Conservation (phyloP, 2,113 vertebrate species). For the Emydocephalus ijimae region DNA sequence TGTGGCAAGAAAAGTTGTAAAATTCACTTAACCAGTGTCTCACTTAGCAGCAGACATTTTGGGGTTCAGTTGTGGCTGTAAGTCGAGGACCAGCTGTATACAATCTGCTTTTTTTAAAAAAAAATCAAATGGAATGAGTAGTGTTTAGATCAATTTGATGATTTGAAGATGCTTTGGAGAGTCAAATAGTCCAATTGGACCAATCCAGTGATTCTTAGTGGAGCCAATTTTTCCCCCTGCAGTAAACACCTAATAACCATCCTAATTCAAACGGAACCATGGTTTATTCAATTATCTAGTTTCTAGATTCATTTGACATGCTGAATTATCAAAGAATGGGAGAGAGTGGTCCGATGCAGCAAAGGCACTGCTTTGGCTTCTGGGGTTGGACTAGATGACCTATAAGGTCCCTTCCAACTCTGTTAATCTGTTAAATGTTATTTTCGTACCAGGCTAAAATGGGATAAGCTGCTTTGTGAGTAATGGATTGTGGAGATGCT, state of each 20-base stretch:
- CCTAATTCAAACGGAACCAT: not conserved
- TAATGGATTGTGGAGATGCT: not conserved
- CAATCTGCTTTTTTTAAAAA: no score
- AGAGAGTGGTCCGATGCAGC: not conserved
- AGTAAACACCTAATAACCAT: not conserved
- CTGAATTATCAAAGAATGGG: not conserved
- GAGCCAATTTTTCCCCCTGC: not conserved
- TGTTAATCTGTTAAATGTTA: not conserved
- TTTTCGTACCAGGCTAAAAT: not conserved
- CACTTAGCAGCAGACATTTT: no score
- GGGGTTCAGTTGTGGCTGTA: no score
- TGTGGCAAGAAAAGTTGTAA: no score
- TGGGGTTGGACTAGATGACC: no score
- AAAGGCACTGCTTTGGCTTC: not conserved
- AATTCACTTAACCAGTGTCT: no score
- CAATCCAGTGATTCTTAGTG: not conserved
- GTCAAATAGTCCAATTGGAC: not conserved
- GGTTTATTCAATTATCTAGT: not conserved
- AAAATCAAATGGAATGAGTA: not conserved
- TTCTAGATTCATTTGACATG: not conserved
- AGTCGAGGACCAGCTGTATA: no score
- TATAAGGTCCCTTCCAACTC: no score
- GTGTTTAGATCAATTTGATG: not conserved
- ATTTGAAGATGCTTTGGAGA: not conserved
- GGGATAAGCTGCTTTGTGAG: not conserved